Evolutionary conservation across 2,113 vertebrate genomes (phyloP), one percentile per base, ranked within the genome.

Genomic region (Larimichthys crocea): DNA sequence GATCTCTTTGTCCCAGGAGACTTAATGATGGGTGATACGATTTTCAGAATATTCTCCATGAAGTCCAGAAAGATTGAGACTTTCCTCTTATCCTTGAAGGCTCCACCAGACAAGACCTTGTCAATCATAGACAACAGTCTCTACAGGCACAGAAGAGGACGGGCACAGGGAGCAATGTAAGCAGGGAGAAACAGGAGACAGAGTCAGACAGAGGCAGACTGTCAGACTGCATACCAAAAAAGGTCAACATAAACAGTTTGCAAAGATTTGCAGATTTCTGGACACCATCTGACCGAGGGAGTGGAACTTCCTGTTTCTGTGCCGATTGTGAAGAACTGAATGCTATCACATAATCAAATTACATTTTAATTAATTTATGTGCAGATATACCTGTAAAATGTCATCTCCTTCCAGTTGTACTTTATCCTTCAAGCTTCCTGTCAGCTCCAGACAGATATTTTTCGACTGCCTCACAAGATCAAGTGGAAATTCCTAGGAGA

Each of bases 61-160:
- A 83, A 0, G 8, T 84, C 14, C 73, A 96, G 84, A 79, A 95
- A 67, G 8, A 0, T 42, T 29, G 92, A 93, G 62, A 94, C 77
- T 31, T 57, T 69, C 80, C 40, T 85, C 72, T 84, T 92, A 57
- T 83, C 49, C 0, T 44, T 70, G n/a, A 92, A 20, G 44, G 46
- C 4, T 26, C 44, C 44, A 19, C 24, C 8, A 12, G 56, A 75
- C 84, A 95, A 81, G 53, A 94, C 50, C 0, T 26, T 0, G 60
- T 96, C 95, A 12, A 95, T 82, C 5, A 72, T 0, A 26, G 55
- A 46, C 69, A 92, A 20, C 29, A 96, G 3, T 12, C 0, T 70
- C 95, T 96, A 20, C 1, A 86, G 69, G 42, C n/a, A 65, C 20
- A 74, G 29, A 15, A 62, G 46, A 63, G 80, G 75, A 69, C 46